A percentile compares a stretch with the other conserved stretches of the same genome.
phyloP scores from a whole-genome alignment of 2,888 invertebrate genomes.

The Tetropium fuscum region DNA sequence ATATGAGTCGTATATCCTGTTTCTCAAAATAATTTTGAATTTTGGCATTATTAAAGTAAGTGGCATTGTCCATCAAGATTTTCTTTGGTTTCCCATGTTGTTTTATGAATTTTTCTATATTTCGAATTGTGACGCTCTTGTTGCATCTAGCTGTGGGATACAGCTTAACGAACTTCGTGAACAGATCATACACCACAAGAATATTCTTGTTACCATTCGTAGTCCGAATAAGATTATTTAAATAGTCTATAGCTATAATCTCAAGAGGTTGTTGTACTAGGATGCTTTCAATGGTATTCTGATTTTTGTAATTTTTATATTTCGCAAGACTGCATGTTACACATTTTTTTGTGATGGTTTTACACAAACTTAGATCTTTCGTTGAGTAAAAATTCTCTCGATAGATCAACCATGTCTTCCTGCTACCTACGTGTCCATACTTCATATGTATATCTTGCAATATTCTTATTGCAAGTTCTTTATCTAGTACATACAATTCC shows the following conservation, averaged over 20 bases:
- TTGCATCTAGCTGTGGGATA: slow-evolving; percentile 2
- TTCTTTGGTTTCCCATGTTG: not conserved
- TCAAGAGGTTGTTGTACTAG: not conserved
- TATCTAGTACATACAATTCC: not conserved
- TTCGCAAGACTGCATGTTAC: not conserved
- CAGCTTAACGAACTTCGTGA: slow-evolving; percentile 7
- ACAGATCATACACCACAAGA: slow-evolving; percentile 18
- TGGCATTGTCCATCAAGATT: slow-evolving; percentile 1
- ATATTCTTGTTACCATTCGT: slow-evolving; percentile 13
- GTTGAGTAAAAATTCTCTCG: slow-evolving; percentile 15
- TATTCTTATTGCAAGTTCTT: not conserved
- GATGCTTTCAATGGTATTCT: not conserved
- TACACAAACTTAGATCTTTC: not conserved
- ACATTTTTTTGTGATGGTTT: not conserved
- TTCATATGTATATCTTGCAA: not conserved
- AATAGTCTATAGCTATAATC: slow-evolving; percentile 22
- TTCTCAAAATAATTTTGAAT: not conserved
- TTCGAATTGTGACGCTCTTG: not conserved
- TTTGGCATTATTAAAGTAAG: not conserved
- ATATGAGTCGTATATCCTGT: not conserved
- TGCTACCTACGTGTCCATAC: slow-evolving; percentile 8
- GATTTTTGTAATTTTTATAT: not conserved
- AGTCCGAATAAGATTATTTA: slow-evolving; percentile 17
- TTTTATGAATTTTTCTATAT: not conserved
- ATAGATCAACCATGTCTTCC: slow-evolving; percentile 2